phyloP scores from a whole-genome alignment of 2,888 invertebrate species.

The Pharmacophagus antenor region DNA sequence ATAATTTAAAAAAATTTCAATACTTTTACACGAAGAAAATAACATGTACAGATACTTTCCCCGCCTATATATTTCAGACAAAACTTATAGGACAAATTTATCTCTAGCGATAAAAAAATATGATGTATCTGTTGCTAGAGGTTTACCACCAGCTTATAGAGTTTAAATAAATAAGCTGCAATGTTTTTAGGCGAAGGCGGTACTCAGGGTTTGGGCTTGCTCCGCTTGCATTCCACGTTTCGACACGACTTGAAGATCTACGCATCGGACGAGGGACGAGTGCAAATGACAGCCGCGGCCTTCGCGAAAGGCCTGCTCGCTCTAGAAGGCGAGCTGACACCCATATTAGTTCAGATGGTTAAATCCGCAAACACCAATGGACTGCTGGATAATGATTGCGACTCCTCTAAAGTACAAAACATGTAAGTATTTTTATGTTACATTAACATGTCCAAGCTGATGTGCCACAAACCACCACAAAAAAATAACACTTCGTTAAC shows the following conservation, averaged over 20 bases:
- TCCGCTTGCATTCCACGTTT: slow-evolving; percentile 97
- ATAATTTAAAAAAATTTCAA: too few species aligned
- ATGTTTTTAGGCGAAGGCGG: slow-evolving; percentile 87
- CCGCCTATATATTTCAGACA: too few species aligned
- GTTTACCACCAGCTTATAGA: background rate
- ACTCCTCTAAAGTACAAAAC: slow-evolving; percentile 96
- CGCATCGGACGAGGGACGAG: slow-evolving; percentile 99
- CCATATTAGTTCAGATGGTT: slow-evolving; percentile 99
- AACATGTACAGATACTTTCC: too few species aligned
- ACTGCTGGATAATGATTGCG: slow-evolving; percentile 97
- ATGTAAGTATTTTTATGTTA: slow-evolving; percentile 82
- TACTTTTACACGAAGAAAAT: too few species aligned
- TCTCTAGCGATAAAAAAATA: too few species aligned
- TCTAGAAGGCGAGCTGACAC: slow-evolving; percentile 98
- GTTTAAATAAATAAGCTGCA: background rate
- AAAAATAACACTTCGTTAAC: too few species aligned
- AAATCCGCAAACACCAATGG: slow-evolving; percentile 99
- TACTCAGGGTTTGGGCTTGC: slow-evolving; percentile 96
- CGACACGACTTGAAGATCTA: slow-evolving; percentile 99
- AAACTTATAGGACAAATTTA: too few species aligned
- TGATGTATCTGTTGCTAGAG: background rate
- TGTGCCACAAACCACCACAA: too few species aligned
- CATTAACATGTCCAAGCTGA: background rate
- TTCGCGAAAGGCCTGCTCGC: slow-evolving; percentile 99
- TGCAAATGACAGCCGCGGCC: slow-evolving; percentile 99